These are phyloP conservation scores for Ormyrus nitidulus DNA, from an alignment of 2,888 invertebrate species.

Conservation along the genomic window DNA sequence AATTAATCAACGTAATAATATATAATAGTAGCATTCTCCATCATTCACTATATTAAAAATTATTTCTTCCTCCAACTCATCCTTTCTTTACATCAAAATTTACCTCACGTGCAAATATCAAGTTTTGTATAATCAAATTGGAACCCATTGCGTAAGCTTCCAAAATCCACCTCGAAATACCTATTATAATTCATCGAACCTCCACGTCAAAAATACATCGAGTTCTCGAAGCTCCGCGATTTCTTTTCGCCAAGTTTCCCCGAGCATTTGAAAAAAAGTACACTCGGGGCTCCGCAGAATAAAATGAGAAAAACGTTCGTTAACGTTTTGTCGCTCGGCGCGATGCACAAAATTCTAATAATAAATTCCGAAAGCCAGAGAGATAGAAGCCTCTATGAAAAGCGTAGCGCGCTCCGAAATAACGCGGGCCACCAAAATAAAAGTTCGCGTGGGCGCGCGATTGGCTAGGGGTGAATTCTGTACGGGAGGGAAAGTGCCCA, in stretches of 20 bases:
- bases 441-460: neutral
- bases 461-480: neutral
- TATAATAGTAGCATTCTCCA: slow-evolving; percentile 58
- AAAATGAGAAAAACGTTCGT: slow-evolving; percentile 5
- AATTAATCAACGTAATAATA: slow-evolving; percentile 57
- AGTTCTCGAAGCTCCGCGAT: neutral
- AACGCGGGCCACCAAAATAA: slow-evolving; percentile 23
- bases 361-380: slow-evolving; percentile 23
- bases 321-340: neutral
- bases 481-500: neutral
- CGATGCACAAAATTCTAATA: slow-evolving; percentile 40
- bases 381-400: slow-evolving; percentile 3
- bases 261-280: neutral
- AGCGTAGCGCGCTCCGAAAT: neutral
- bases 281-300: neutral
- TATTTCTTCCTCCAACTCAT: slow-evolving; percentile 17
- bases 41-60: slow-evolving; percentile 46
- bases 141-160: slow-evolving; percentile 12
- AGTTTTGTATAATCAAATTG: slow-evolving; percentile 13
- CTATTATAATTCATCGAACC: neutral
- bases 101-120: slow-evolving; percentile 21
- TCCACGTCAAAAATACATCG: neutral
- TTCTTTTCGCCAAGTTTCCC: neutral
- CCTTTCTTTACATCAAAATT: slow-evolving; percentile 23
- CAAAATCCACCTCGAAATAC: slow-evolving; percentile 7